Evolutionary conservation across 2,113 vertebrate species (phyloP).

Genomic region (Herpetotheres cachinnans): DNA sequence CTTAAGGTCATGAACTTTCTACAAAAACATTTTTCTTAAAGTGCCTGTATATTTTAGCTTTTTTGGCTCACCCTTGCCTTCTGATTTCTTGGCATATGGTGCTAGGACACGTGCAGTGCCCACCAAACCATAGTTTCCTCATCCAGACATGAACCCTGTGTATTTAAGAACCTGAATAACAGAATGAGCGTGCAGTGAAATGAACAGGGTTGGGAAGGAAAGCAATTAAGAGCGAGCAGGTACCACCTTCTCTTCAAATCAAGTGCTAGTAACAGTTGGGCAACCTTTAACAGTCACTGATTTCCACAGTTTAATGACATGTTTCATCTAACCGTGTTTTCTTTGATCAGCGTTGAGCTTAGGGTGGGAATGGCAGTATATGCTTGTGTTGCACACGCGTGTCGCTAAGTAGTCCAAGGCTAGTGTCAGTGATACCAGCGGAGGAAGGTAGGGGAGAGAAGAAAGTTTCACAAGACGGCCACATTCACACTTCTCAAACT

Average conservation of each 20-base stretch:
- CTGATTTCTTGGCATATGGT: not conserved
- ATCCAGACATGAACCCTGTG: not conserved
- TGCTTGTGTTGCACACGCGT: accelerated
- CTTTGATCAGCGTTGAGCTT: not conserved
- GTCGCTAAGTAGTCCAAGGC: not conserved
- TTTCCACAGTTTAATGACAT: not conserved
- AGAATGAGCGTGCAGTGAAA: not conserved
- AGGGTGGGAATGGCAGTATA: not conserved
- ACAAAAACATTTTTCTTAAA: not conserved
- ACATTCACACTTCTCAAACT: not conserved
- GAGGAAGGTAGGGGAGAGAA: not conserved
- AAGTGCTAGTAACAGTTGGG: not conserved
- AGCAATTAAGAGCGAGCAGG: not conserved
- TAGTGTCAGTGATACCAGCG: not conserved
- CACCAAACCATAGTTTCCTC: not conserved
- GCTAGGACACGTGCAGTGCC: not conserved
- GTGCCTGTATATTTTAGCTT: not conserved
- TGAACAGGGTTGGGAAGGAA: not conserved
- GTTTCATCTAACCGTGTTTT: not conserved
- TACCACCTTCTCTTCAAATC: not conserved
- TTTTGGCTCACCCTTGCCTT: not conserved
- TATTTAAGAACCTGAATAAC: not conserved
- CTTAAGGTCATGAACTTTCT: not conserved
- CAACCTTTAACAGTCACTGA: not conserved
- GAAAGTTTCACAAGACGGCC: not conserved